Conservation (phyloP, 1,140 invertebrate species). For the Metopolophium dirhodum region DNA sequence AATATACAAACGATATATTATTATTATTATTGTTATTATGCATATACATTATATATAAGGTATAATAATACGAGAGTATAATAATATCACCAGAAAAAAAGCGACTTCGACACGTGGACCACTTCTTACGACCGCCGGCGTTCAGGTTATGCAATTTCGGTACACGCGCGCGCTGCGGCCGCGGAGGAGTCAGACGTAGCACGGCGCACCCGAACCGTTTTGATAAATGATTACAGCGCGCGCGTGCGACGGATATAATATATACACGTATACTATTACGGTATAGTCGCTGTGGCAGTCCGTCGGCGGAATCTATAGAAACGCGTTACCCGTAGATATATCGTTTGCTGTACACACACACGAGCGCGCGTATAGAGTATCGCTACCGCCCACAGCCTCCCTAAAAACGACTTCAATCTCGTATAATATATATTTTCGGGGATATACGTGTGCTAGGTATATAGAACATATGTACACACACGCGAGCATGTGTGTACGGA, state of each 20-base stretch:
- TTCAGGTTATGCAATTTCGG: slow-evolving; percentile 47
- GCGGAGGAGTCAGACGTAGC: not conserved
- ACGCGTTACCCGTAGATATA: not conserved
- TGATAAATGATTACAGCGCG: slow-evolving; percentile 1
- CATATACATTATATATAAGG: not conserved
- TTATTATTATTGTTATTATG: not conserved
- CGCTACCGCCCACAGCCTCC: not conserved
- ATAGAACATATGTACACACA: not conserved
- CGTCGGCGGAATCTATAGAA: not conserved
- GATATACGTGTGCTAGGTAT: not conserved
- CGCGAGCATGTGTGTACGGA: not conserved
- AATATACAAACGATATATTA: not conserved
- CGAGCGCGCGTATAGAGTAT: too few species aligned
- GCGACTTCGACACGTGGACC: not conserved
- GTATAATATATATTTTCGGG: not conserved
- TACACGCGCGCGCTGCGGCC: not conserved
- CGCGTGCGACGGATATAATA: too few species aligned
- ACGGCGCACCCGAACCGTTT: not conserved
- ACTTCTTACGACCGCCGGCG: slow-evolving; percentile 19
- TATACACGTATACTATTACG: not conserved
- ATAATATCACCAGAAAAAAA: not conserved
- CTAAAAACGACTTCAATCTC: not conserved
- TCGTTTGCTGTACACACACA: not conserved
- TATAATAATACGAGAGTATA: not conserved
- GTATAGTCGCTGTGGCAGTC: not conserved